Percentiles rank a stretch among this genome's conserved stretches.
These are phyloP conservation scores for Ectropis grisescens DNA, from an alignment of 1,140 invertebrate genomes.

Conservation along the genomic window DNA sequence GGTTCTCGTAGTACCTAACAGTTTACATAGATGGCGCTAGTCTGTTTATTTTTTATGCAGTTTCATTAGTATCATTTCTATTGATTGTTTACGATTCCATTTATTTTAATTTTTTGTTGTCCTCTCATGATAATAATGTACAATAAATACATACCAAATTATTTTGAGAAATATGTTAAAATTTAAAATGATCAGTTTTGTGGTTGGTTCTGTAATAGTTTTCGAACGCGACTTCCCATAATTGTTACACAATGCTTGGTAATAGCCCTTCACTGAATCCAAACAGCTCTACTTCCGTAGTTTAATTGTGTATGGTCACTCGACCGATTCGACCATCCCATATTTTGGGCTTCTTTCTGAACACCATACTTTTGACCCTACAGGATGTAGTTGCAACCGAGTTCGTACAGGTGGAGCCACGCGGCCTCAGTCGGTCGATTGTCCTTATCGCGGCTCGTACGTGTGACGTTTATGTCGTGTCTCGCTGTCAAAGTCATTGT, in stretches of 20 bases:
- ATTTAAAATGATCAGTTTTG: too few species aligned
- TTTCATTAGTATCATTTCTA: too few species aligned
- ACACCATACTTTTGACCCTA: slow-evolving; percentile 37
- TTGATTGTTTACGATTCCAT: too few species aligned
- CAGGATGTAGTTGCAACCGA: slow-evolving; percentile 45
- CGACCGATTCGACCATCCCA: slow-evolving; percentile 51
- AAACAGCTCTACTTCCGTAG: slow-evolving; percentile 34
- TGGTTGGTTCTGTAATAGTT: too few species aligned
- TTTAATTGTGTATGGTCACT: slow-evolving; percentile 39
- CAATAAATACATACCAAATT: too few species aligned
- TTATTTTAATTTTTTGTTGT: too few species aligned
- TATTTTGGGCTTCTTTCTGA: slow-evolving; percentile 43
- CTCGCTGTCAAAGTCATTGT: slow-evolving; percentile 42
- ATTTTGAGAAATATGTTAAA: too few species aligned
- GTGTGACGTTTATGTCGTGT: slow-evolving; percentile 43
- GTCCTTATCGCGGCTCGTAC: slow-evolving; percentile 11
- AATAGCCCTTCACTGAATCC: slow-evolving; percentile 19
- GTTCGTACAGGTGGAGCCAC: slow-evolving; percentile 62
- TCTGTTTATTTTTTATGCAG: too few species aligned
- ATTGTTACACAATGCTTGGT: slow-evolving; percentile 8
- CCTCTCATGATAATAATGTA: too few species aligned
- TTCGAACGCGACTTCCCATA: neutral
- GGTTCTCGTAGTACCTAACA: too few species aligned
- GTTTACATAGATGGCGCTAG: too few species aligned
- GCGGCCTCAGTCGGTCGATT: slow-evolving; percentile 25